Evolutionary conservation across 2,113 vertebrate species (phyloP).

Genomic region (Micronycteris hirsuta): DNA sequence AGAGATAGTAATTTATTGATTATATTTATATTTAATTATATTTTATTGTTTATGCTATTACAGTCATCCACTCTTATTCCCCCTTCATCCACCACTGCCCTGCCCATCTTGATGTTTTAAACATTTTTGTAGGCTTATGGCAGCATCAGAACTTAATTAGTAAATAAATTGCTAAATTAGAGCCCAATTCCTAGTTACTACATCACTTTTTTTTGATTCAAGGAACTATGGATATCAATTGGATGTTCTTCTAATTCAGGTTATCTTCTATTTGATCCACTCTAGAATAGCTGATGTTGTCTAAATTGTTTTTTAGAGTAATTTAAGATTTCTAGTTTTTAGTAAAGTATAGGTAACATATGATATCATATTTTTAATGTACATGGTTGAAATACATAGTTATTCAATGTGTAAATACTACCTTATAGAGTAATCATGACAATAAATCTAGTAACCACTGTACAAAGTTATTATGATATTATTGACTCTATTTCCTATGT

Average conservation of each 20-base stretch:
- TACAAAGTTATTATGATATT: neutral
- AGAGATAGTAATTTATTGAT: neutral
- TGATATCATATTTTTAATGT: neutral
- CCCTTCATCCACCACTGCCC: no score
- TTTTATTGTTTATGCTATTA: no score
- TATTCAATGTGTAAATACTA: neutral
- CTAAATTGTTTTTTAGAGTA: neutral
- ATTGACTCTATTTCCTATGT: neutral
- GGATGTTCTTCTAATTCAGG: neutral
- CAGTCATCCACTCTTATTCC: no score
- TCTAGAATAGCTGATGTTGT: neutral
- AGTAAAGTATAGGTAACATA: neutral
- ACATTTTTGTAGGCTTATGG: neutral
- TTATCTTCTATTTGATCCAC: neutral
- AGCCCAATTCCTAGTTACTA: neutral
- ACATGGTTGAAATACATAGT: neutral
- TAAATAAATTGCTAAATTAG: neutral
- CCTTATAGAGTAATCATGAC: neutral
- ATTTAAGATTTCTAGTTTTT: neutral
- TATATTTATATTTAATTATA: neutral
- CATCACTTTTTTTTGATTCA: neutral
- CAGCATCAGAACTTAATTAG: neutral
- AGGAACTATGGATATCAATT: neutral
- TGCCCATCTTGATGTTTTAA: neutral
- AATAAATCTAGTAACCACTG: neutral